Evolutionary conservation across 2,797 vertebrate genomes (phyloP), one percentile per base, ranked within the genome.

Genomic region (Fistularia commersonii): DNA sequence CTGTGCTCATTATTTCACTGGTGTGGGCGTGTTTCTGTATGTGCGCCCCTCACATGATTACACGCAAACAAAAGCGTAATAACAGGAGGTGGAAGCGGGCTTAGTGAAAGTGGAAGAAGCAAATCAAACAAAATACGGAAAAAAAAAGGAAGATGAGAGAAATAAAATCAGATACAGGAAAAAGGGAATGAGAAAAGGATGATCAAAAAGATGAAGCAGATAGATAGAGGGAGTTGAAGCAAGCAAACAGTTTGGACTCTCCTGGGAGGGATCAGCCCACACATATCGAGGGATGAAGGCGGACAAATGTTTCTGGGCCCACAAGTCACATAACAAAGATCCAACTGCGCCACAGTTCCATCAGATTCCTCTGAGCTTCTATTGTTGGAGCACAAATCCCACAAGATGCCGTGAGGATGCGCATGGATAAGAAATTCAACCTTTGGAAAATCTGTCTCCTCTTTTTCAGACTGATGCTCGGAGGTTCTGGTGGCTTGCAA

Each of bases 291-390:
- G 69, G 72, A 85, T 80, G 73, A 77, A 80, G 53, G 64, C 80
- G 71, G 83, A 81, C 79, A 83, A 84, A 83, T 80, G 82, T 86
- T 81, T 57, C 58, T 33, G 45, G 78, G 84, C 80, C 76, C 71
- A 76, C 71, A 67, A 76, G 85, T 80, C 80, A 74, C 69, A 66
- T 54, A 66, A 67, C 58, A 76, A 57, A 64, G 72, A 84, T 66
- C 65, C 54, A 62, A 71, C 73, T 15, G 12, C 61, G 72, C 66
- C 61, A 62, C 64, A 51, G 55, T 64, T 74, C 74, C 57, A 15
- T 64, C 59, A 55, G 41, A 63, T 59, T 72, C 71, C 66, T 67
- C 72, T 44, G 67, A 73, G 81, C 50, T 52, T 62, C 79, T 81
- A 74, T 80, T 79, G 69, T 84, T 80, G 66, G 78, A 80, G 51